Evolutionary conservation across 2,888 invertebrate species (phyloP).

Genomic region (Diadegma fenestrale): DNA sequence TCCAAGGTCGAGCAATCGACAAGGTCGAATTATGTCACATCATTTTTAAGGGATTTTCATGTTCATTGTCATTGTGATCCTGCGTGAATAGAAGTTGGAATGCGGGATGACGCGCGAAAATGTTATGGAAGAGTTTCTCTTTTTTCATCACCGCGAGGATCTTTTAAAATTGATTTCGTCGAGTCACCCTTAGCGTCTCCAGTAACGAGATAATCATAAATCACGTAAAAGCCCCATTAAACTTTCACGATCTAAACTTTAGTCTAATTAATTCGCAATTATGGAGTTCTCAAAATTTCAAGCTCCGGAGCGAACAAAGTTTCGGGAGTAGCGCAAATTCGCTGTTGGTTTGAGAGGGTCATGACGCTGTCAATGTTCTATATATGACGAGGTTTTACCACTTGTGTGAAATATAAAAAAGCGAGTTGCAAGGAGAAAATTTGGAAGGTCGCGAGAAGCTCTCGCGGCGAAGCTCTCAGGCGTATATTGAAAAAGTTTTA

Average conservation of each 20-base stretch:
- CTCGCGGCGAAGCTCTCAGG: slow-evolving; percentile 24
- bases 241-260: background rate
- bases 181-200: background rate
- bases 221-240: background rate
- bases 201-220: background rate
- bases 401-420: background rate
- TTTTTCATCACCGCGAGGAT: background rate
- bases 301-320: slow-evolving; percentile 19
- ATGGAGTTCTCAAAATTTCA: slow-evolving; percentile 16
- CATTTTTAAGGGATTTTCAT: slow-evolving; percentile 35
- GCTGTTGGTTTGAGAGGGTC: background rate
- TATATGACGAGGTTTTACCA: background rate
- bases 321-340: slow-evolving; percentile 34
- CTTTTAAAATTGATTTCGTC: background rate
- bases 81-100: background rate
- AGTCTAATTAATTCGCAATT: slow-evolving; percentile 31
- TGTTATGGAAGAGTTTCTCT: background rate
- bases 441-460: slow-evolving; percentile 37
- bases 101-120: background rate
- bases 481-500: slow-evolving; percentile 77
- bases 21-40: slow-evolving; percentile 30
- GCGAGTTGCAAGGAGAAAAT: slow-evolving; percentile 8
- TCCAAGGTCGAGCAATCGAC: no score
- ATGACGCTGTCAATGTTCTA: slow-evolving; percentile 4
- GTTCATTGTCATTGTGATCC: background rate